phyloP scores from a whole-genome alignment of 1,140 invertebrate genomes.

The Drosophila athabasca region DNA sequence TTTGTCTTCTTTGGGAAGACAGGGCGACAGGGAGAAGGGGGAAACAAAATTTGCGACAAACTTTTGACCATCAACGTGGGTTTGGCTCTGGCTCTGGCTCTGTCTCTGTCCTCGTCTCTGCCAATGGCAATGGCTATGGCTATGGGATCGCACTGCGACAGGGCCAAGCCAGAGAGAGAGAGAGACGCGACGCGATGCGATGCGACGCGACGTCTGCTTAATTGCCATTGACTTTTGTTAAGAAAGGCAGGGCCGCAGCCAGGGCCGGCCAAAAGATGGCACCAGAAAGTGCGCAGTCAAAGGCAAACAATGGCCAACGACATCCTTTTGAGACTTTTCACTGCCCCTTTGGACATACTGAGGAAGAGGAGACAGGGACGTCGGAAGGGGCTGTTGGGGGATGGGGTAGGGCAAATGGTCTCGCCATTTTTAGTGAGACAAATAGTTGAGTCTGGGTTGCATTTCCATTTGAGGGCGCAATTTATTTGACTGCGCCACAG shows the following conservation, averaged over 20 bases:
- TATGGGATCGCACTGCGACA: constrained; percentile 54
- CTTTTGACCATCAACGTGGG: constrained; percentile 50
- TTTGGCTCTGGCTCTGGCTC: constrained; percentile 31
- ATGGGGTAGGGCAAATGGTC: constrained; percentile 55
- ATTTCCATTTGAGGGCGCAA: constrained; percentile 74
- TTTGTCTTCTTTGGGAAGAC: constrained; percentile 9
- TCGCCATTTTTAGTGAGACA: constrained; percentile 73
- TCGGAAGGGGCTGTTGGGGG: constrained; percentile 46
- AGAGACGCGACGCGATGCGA: background rate
- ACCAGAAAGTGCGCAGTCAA: constrained; percentile 68
- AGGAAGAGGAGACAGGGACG: constrained; percentile 21
- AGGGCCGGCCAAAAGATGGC: constrained; percentile 32
- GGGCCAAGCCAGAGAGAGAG: constrained; percentile 1
- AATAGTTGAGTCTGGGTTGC: constrained; percentile 65
- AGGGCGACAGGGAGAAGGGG: background rate
- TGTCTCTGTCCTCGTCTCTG: too few species aligned
- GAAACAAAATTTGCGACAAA: constrained; percentile 28
- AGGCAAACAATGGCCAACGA: constrained; percentile 67
- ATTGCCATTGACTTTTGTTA: constrained; percentile 75
- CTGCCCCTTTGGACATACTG: constrained; percentile 62
- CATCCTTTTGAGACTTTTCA: constrained; percentile 70
- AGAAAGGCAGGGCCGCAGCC: constrained; percentile 39
- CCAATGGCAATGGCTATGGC: background rate
- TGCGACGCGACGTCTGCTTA: constrained; percentile 55
- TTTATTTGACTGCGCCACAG: constrained; percentile 70